Conservation (phyloP, 2,797 vertebrate species). For the Clarias laeviceps region DNA sequence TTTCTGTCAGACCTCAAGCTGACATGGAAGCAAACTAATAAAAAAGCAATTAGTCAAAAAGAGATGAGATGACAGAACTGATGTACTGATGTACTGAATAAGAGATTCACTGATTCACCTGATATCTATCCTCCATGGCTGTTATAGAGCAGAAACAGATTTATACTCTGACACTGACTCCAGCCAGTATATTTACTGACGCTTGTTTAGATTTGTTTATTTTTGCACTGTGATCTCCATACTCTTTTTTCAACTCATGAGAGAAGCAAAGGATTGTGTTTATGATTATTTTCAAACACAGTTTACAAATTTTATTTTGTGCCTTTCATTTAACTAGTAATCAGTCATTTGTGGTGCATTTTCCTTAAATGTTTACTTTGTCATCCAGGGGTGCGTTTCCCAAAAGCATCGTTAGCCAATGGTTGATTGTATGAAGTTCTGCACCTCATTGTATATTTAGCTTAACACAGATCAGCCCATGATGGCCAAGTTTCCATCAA, state of each 20-base stretch:
- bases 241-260: slow-evolving; percentile 28
- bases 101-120: too few species aligned
- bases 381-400: too few species aligned
- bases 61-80: slow-evolving; percentile 7
- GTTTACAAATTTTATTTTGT: slow-evolving; percentile 43
- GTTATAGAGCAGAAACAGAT: slow-evolving; percentile 1
- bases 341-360: slow-evolving; percentile 50
- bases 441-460: slow-evolving; percentile 42
- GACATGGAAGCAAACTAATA: slow-evolving; percentile 43
- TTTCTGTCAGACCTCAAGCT: slow-evolving; percentile 30
- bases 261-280: slow-evolving; percentile 33
- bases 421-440: slow-evolving; percentile 42
- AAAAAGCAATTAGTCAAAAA: slow-evolving; percentile 42
- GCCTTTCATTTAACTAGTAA: slow-evolving; percentile 47
- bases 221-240: neutral
- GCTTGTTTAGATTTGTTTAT: neutral
- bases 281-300: slow-evolving; percentile 45
- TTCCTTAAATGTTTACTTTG: slow-evolving; percentile 50
- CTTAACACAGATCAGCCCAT: slow-evolving; percentile 35
- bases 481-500: slow-evolving; percentile 40
- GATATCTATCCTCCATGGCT: neutral
- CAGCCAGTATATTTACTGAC: neutral
- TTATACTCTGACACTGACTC: neutral
- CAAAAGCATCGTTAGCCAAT: too few species aligned
- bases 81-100: neutral